Conservation (phyloP, 2,797 vertebrate species). For the Macropodus opercularis region DNA sequence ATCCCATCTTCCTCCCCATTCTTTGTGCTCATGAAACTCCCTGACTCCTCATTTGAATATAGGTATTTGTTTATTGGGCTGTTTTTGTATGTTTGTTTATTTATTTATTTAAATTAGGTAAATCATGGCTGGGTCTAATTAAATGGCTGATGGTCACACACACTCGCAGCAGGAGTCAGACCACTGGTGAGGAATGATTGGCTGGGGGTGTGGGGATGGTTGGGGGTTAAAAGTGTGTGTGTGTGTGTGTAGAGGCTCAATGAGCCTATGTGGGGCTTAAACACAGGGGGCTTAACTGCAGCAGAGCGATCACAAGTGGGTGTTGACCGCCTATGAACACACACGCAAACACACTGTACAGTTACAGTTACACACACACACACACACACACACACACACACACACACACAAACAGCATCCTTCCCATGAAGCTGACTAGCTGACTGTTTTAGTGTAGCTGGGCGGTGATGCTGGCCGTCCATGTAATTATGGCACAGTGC, state of each 20-base stretch:
- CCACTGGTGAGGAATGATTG: constrained; percentile 82
- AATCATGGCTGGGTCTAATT: constrained; percentile 84
- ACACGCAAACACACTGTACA: constrained; percentile 41
- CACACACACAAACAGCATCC: constrained; percentile 52
- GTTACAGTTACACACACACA: constrained; percentile 68
- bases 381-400: constrained; percentile 40
- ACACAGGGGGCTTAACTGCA: constrained; percentile 83
- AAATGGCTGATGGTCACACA: constrained; percentile 83
- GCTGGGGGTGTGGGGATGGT: constrained; percentile 60
- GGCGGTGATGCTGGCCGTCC: constrained; percentile 81
- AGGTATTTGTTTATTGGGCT: constrained; percentile 80
- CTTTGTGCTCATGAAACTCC: constrained; percentile 59
- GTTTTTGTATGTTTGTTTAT: constrained; percentile 81
- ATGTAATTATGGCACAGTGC: constrained; percentile 85
- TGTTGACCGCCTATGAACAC: constrained; percentile 67
- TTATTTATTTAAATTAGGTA: constrained; percentile 80
- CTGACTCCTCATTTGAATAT: constrained; percentile 77
- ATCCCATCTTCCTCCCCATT: constrained; percentile 60
- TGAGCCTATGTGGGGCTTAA: constrained; percentile 82
- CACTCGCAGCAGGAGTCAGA: constrained; percentile 76
- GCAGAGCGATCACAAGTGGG: constrained; percentile 79
- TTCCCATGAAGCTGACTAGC: constrained; percentile 67
- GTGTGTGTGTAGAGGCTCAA: constrained; percentile 59
- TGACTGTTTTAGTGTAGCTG: constrained; percentile 83
- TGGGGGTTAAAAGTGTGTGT: constrained; percentile 50